phyloP scores from a whole-genome alignment of 2,113 vertebrate genomes.

The Salvelinus fontinalis region DNA sequence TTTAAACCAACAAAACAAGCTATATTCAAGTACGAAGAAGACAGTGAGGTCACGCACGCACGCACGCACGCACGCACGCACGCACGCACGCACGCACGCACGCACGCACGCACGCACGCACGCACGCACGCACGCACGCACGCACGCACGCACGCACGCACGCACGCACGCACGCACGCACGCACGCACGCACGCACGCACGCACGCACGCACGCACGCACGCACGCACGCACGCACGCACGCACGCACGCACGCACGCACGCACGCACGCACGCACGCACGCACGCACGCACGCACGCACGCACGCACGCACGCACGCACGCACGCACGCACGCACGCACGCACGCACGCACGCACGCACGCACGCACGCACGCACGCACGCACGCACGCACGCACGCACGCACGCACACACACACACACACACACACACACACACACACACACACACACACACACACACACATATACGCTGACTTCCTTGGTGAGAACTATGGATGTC shows the following conservation, averaged over 20 bases:
- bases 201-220: neutral
- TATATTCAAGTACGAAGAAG: too few species aligned
- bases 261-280: neutral
- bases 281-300: neutral
- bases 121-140: neutral
- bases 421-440: neutral
- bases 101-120: neutral
- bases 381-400: neutral
- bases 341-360: neutral
- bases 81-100: neutral
- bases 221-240: neutral
- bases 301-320: neutral
- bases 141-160: neutral
- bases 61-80: neutral
- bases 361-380: neutral
- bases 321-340: neutral
- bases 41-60: neutral
- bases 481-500: neutral
- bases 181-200: neutral
- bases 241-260: neutral
- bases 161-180: neutral
- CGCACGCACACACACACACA: neutral
- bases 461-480: accelerated
- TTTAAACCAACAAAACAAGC: neutral
- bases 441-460: neutral